Percentiles rank a stretch among this genome's conserved stretches.
Evolutionary conservation across 2,888 invertebrate species (phyloP).

Genomic region (Andrena praecox): DNA sequence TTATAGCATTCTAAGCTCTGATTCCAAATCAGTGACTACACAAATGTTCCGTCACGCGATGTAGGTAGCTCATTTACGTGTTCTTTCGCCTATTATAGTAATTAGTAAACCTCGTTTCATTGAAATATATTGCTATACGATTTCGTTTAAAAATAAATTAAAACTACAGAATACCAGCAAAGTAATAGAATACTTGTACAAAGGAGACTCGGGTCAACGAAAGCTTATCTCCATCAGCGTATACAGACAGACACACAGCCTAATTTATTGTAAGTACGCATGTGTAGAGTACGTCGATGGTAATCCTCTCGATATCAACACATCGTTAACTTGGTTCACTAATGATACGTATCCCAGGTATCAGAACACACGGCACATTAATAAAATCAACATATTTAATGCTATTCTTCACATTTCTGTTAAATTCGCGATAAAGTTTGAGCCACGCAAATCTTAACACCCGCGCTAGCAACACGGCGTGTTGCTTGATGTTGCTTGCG

Average conservation of each 20-base stretch:
- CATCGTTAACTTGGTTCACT: neutral
- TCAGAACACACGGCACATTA: neutral
- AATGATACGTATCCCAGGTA: neutral
- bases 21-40: neutral
- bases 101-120: too few relatives aligned
- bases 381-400: neutral
- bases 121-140: too few relatives aligned
- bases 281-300: neutral
- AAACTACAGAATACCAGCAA: too few relatives aligned
- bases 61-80: neutral
- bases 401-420: neutral
- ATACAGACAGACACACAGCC: too few relatives aligned
- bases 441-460: constrained; percentile 7
- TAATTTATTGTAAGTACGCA: neutral
- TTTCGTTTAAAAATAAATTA: too few relatives aligned
- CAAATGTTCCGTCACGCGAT: neutral
- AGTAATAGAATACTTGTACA: too few relatives aligned
- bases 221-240: neutral
- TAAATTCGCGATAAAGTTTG: constrained; percentile 22
- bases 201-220: too few relatives aligned
- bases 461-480: neutral
- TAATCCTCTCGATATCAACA: neutral
- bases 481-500: neutral
- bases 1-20: neutral
- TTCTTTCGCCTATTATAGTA: too few relatives aligned